These are phyloP conservation scores for Strix uralensis DNA, from an alignment of 2,113 vertebrate species.

Conservation along the genomic window DNA sequence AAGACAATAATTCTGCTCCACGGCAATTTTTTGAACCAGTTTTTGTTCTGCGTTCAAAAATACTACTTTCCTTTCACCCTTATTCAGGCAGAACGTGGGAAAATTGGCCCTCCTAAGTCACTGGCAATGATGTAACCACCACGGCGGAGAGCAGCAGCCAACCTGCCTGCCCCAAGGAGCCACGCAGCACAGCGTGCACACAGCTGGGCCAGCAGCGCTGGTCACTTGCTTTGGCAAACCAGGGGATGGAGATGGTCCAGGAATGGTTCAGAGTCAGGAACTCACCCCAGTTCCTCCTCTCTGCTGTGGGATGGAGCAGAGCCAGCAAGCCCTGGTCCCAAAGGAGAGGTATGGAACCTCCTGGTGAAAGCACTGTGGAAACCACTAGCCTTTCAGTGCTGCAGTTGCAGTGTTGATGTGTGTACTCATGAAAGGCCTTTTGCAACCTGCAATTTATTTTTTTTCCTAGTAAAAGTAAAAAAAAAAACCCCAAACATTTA, in stretches of 20 bases:
- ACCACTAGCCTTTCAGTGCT: background rate
- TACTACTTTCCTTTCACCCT: background rate
- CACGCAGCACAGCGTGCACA: rapidly evolving
- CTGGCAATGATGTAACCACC: background rate
- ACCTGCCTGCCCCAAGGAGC: background rate
- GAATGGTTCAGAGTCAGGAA: background rate
- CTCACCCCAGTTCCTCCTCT: background rate
- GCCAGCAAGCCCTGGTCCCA: background rate
- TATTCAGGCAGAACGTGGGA: background rate
- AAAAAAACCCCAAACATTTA: background rate
- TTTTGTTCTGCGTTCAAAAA: background rate
- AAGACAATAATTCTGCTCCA: background rate
- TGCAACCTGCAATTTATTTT: background rate
- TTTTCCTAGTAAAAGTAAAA: background rate
- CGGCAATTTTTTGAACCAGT: background rate
- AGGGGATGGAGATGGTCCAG: background rate
- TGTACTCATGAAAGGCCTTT: background rate
- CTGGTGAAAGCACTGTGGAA: background rate
- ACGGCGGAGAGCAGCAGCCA: background rate
- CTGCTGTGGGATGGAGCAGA: background rate
- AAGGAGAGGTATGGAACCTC: background rate
- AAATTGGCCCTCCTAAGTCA: background rate
- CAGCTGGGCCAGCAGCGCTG: rapidly evolving
- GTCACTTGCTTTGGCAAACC: background rate
- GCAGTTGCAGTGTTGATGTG: rapidly evolving